phyloP scores from a whole-genome alignment of 2,113 vertebrate species.

The Muscicapa adusta region DNA sequence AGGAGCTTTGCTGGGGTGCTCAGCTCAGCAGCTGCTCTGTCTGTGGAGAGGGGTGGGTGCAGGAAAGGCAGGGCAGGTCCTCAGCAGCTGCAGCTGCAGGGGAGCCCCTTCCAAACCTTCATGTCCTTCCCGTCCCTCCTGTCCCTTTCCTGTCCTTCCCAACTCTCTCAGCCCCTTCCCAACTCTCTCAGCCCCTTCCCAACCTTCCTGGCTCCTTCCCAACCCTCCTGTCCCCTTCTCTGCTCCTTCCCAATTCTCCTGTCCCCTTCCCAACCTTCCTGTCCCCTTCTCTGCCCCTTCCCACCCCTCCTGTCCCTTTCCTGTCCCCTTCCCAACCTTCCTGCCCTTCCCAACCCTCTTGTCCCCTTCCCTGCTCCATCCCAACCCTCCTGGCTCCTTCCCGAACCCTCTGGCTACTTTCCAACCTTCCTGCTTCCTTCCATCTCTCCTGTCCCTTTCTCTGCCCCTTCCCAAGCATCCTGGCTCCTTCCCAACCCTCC shows the following conservation, averaged over 20 bases:
- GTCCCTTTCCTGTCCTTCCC: background rate
- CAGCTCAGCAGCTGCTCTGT: background rate
- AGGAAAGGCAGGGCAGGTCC: background rate
- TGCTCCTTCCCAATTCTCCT: background rate
- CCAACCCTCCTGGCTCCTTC: too few species aligned
- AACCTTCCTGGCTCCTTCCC: background rate
- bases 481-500: too few species aligned
- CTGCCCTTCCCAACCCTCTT: background rate
- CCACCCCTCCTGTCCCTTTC: too few species aligned
- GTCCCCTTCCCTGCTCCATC: background rate
- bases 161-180: background rate
- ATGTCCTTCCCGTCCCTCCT: too few species aligned
- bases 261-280: background rate
- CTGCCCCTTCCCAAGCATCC: background rate
- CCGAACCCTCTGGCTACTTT: too few species aligned
- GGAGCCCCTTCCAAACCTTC: too few species aligned
- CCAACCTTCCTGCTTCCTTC: too few species aligned
- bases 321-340: background rate
- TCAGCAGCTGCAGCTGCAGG: background rate
- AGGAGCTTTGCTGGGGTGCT: background rate
- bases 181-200: background rate
- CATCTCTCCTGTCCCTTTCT: background rate
- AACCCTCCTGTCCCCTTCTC: too few species aligned
- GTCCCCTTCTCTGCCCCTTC: accelerated
- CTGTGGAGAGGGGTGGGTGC: background rate